phyloP scores from a whole-genome alignment of 2,888 invertebrate species.

The Eristalis tenax region DNA sequence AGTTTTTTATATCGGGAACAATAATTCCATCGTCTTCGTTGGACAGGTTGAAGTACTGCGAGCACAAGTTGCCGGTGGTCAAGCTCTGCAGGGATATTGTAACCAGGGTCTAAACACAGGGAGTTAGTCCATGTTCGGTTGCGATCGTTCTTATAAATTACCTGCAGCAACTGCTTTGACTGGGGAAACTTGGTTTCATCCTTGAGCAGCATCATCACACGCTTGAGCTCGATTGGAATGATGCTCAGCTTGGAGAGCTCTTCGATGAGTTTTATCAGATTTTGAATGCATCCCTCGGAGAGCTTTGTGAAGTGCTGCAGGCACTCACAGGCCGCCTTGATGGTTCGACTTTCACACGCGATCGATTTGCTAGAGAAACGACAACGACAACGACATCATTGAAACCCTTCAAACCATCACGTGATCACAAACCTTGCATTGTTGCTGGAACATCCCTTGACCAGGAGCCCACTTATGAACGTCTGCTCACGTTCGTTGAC shows the following conservation, averaged over 20 bases:
- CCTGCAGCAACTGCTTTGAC: conserved; percentile 79
- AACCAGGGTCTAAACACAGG: conserved; percentile 76
- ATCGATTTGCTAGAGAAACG: conserved; percentile 81
- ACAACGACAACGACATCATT: neutral
- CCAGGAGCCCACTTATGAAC: conserved; percentile 79
- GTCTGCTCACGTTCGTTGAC: conserved; percentile 80
- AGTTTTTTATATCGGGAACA: conserved; percentile 83
- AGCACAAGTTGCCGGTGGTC: conserved; percentile 79
- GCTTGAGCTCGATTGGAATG: conserved; percentile 83
- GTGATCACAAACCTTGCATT: conserved; percentile 78
- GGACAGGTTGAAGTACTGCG: conserved; percentile 83
- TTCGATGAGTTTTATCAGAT: conserved; percentile 83
- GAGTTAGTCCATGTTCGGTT: neutral
- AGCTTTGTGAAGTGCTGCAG: conserved; percentile 81
- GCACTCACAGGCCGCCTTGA: conserved; percentile 81
- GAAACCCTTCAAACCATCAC: neutral
- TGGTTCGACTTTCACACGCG: conserved; percentile 82
- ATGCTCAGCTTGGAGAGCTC: conserved; percentile 83
- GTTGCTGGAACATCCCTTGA: conserved; percentile 82
- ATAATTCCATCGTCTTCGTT: conserved; percentile 82
- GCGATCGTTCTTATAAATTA: conserved; percentile 36
- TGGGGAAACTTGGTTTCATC: conserved; percentile 78
- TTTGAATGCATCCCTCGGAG: conserved; percentile 81
- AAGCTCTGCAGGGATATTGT: conserved; percentile 79
- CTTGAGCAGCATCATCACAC: conserved; percentile 81